Percentiles rank a stretch among this genome's conserved stretches.
Conservation (phyloP, 1,140 invertebrate species). For the Leguminivora glycinivorella region DNA sequence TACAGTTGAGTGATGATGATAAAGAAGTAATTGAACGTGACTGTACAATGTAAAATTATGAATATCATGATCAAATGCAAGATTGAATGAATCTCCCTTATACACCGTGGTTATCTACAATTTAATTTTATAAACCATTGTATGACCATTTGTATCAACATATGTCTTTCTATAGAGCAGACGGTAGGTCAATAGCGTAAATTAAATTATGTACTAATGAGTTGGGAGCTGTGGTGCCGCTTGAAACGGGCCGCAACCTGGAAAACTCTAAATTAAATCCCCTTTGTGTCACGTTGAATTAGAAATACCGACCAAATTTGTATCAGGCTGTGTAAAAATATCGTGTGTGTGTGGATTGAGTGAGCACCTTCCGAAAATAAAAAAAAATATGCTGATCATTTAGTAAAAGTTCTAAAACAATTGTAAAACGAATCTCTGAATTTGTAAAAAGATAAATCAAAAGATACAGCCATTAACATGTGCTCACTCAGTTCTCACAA, state of each 20-base stretch:
- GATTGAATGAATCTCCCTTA: too few species aligned
- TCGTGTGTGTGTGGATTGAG: not conserved
- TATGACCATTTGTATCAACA: slow-evolving; percentile 56
- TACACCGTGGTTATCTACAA: too few species aligned
- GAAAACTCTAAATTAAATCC: slow-evolving; percentile 1
- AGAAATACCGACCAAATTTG: not conserved
- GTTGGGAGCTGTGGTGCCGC: slow-evolving; percentile 31
- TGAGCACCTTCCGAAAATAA: too few species aligned
- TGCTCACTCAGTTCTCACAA: too few species aligned
- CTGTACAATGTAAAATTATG: not conserved
- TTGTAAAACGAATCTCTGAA: too few species aligned
- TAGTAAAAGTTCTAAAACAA: too few species aligned
- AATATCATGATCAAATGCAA: too few species aligned
- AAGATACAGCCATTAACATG: too few species aligned
- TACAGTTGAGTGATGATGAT: too few species aligned
- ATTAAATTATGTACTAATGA: slow-evolving; percentile 40
- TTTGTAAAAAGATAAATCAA: too few species aligned
- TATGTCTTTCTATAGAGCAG: slow-evolving; percentile 8
- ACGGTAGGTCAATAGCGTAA: slow-evolving; percentile 46
- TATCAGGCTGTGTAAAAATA: not conserved
- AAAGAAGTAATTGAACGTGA: too few species aligned
- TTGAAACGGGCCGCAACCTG: slow-evolving; percentile 15
- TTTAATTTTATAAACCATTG: slow-evolving; percentile 36
- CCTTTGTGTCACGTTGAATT: not conserved
- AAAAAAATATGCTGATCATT: too few species aligned